Evolutionary conservation across 2,113 vertebrate genomes (phyloP).

Genomic region (Prolemur simus): DNA sequence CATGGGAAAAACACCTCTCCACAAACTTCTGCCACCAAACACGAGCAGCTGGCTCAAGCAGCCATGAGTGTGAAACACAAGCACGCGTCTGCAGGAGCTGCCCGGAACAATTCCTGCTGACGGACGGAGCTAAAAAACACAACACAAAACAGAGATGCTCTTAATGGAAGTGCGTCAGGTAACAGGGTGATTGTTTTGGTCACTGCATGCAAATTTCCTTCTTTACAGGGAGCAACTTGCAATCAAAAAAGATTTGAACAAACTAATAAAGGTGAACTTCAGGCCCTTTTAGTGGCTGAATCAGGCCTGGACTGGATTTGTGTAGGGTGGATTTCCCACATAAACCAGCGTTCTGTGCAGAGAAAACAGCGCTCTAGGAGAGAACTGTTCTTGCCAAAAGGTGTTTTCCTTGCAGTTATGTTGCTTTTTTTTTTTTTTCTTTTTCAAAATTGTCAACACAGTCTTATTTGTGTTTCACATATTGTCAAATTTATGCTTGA

Average conservation of each 20-base stretch:
- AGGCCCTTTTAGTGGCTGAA: neutral
- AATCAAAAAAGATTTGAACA: conserved; percentile 43
- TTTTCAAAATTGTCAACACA: neutral
- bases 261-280: neutral
- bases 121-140: neutral
- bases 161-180: neutral
- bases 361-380: neutral
- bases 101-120: neutral
- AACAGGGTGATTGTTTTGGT: neutral
- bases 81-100: neutral
- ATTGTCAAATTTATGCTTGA: neutral
- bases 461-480: neutral
- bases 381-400: neutral
- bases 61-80: neutral
- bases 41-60: neutral
- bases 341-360: neutral
- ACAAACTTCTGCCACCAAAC: neutral
- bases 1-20: neutral
- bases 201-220: neutral
- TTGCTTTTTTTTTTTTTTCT: neutral
- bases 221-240: conserved; percentile 25
- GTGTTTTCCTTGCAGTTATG: neutral
- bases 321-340: neutral
- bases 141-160: neutral
- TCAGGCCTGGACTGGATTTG: neutral